Percentiles rank a stretch among this genome's conserved stretches.
Conservation (phyloP, 2,888 invertebrate species). For the Gastrophysa polygoni region DNA sequence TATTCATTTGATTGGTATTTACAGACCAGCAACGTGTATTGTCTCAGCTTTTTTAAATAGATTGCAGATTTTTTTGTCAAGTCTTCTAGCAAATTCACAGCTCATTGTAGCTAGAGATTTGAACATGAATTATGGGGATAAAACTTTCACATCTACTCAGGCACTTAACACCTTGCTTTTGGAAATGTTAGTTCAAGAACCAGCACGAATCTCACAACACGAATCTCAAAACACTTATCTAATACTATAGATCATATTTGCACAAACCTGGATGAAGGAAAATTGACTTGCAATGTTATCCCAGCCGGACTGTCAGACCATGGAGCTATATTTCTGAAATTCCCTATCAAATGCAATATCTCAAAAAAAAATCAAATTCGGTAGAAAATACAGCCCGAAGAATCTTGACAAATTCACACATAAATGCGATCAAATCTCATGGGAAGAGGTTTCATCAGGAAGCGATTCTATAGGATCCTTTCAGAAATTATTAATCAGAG, state of each 20-base stretch:
- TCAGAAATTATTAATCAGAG: too few species aligned
- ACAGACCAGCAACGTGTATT: background rate
- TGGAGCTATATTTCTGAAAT: too few species aligned
- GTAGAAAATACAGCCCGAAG: too few species aligned
- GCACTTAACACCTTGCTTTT: background rate
- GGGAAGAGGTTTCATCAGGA: too few species aligned
- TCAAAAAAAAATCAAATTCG: too few species aligned
- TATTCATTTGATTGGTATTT: background rate
- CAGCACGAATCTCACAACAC: background rate
- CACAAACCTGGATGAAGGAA: background rate
- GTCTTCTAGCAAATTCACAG: background rate
- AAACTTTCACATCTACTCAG: background rate
- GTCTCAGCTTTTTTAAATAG: background rate
- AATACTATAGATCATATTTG: background rate
- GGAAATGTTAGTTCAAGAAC: slow-evolving; percentile 1
- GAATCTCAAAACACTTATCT: too few species aligned
- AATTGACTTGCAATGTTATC: background rate
- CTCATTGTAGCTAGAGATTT: slow-evolving; percentile 4
- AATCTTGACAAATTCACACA: too few species aligned
- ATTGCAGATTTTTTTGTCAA: background rate
- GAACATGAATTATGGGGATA: background rate
- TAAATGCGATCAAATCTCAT: too few species aligned
- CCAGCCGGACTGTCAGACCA: too few species aligned
- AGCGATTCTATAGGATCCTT: too few species aligned
- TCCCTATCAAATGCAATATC: too few species aligned